Percentiles rank a stretch among this genome's conserved stretches.
phyloP scores from a whole-genome alignment of 1,140 invertebrate genomes.

The Caenorhabditis briggsae region DNA sequence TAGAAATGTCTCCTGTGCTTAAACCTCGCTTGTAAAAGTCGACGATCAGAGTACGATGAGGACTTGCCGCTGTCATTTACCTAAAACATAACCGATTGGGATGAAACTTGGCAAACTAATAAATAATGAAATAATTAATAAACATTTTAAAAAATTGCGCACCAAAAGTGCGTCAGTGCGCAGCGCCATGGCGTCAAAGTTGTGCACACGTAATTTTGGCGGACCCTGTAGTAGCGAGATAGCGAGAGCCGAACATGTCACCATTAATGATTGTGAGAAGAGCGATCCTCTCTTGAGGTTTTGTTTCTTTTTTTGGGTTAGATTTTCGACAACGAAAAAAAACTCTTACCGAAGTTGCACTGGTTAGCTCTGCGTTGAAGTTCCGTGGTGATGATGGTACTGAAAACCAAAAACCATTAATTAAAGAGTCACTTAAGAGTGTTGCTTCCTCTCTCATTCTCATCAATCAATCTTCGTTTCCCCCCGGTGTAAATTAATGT shows the following conservation, averaged over 20 bases:
- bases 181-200: too few species aligned
- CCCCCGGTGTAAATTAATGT: slow-evolving; percentile 39
- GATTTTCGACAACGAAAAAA: not conserved
- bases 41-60: too few species aligned
- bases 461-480: slow-evolving; percentile 42
- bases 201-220: too few species aligned
- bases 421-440: not conserved
- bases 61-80: too few species aligned
- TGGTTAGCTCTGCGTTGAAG: slow-evolving; percentile 70
- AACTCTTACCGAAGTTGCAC: slow-evolving; percentile 59
- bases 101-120: too few species aligned
- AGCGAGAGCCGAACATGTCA: slow-evolving; percentile 4
- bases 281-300: not conserved
- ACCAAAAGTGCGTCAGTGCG: too few species aligned
- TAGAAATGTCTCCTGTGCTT: too few species aligned
- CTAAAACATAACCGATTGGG: too few species aligned
- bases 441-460: slow-evolving; percentile 2
- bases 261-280: slow-evolving; percentile 12
- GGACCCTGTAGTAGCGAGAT: not conserved
- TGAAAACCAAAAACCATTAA: slow-evolving; percentile 64
- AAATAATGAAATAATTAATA: too few species aligned
- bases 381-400: slow-evolving; percentile 74
- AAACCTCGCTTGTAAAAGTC: too few species aligned
- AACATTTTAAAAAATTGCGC: too few species aligned
- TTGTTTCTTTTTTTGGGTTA: not conserved